Percentiles rank a stretch among this genome's conserved stretches.
These are phyloP conservation scores for Florisuga fusca DNA, from an alignment of 2,797 vertebrate genomes.

Conservation along the genomic window DNA sequence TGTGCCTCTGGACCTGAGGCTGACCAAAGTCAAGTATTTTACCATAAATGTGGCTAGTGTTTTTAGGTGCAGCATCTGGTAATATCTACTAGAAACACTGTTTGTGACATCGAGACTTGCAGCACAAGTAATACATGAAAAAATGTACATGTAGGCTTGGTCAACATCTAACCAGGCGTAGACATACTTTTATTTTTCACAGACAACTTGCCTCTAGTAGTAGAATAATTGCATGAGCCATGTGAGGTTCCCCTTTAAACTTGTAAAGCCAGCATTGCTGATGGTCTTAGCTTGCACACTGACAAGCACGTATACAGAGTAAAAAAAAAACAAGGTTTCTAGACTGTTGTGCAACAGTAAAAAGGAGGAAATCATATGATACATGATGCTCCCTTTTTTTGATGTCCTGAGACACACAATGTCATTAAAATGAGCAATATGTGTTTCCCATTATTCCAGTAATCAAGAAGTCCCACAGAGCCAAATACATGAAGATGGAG, in stretches of 20 bases:
- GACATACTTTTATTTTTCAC: neutral
- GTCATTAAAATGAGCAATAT: neutral
- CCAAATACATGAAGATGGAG: neutral
- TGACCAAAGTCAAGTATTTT: rapidly evolving
- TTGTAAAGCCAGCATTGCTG: neutral
- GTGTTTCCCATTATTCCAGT: neutral
- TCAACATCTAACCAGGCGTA: neutral
- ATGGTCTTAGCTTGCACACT: neutral
- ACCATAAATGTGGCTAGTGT: neutral
- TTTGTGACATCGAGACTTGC: neutral
- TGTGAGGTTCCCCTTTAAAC: neutral
- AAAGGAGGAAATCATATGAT: slow-evolving; percentile 21
- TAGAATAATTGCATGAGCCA: neutral
- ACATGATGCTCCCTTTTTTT: neutral
- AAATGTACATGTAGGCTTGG: too few relatives aligned
- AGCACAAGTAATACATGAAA: neutral
- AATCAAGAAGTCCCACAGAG: neutral
- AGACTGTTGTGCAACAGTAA: neutral
- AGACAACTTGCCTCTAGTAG: neutral
- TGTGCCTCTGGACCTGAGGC: neutral
- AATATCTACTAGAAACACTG: neutral
- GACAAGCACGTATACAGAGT: neutral
- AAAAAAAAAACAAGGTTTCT: neutral
- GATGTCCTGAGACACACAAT: neutral
- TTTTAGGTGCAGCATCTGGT: rapidly evolving